Conservation (phyloP, 2,888 invertebrate genomes). For the Cecidostiba fungosa region DNA sequence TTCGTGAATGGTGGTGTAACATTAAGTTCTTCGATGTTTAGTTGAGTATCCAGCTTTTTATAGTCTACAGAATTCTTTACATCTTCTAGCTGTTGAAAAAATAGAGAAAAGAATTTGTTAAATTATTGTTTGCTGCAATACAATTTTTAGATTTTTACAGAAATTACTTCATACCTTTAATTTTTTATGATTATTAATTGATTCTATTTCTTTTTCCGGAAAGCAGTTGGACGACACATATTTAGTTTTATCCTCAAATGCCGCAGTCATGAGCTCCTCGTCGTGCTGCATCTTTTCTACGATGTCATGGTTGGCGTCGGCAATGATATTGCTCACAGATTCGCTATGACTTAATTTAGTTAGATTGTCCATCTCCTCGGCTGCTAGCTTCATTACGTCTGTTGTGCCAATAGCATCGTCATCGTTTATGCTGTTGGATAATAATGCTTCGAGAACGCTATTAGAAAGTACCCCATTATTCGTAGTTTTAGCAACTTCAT, state of each 20-base stretch:
- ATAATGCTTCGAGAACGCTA: constrained; percentile 3
- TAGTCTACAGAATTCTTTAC: background rate
- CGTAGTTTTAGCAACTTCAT: background rate
- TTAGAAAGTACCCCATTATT: constrained; percentile 11
- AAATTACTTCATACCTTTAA: background rate
- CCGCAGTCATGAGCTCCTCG: constrained; percentile 20
- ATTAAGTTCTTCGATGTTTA: constrained; percentile 17
- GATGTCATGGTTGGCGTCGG: background rate
- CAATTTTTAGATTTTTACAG: background rate
- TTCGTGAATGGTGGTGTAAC: background rate
- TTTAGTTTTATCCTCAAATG: background rate
- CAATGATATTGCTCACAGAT: background rate
- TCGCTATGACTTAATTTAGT: background rate
- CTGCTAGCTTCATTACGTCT: constrained; percentile 20
- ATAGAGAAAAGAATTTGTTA: background rate
- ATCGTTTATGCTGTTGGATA: constrained; percentile 37
- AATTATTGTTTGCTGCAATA: background rate
- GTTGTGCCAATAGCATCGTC: background rate
- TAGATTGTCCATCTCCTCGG: constrained; percentile 29
- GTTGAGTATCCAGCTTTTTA: constrained; percentile 28
- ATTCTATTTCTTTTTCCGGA: background rate
- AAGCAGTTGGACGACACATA: background rate
- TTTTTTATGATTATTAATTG: background rate
- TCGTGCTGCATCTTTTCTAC: constrained; percentile 26
- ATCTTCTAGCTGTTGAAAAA: background rate